phyloP scores from a whole-genome alignment of 2,797 vertebrate genomes.

The Betta splendens region DNA sequence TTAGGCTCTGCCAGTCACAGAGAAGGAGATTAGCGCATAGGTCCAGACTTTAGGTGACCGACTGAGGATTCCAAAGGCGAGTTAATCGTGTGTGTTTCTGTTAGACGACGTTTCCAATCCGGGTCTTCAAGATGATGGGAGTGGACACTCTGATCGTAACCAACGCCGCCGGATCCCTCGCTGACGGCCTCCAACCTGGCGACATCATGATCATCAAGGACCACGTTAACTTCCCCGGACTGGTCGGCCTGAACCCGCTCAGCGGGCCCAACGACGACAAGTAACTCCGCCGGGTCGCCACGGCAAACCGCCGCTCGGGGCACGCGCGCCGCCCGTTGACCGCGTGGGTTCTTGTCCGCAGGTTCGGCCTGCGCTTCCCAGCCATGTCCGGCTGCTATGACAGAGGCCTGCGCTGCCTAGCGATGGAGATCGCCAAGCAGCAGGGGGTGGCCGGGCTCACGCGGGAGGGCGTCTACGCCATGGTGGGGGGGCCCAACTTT shows the following conservation, averaged over 20 bases:
- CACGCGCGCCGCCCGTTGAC: too few relatives aligned
- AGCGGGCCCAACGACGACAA: conserved; percentile 80
- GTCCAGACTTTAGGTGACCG: too few relatives aligned
- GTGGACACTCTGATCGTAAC: conserved; percentile 85
- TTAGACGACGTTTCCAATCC: conserved; percentile 85
- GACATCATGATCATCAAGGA: conserved; percentile 89
- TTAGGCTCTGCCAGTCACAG: too few relatives aligned
- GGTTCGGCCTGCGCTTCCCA: conserved; percentile 87
- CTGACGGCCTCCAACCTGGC: conserved; percentile 77
- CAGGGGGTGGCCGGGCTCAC: conserved; percentile 70
- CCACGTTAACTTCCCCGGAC: conserved; percentile 84
- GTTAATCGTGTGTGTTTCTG: conserved; percentile 3
- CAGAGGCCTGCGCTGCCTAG: conserved; percentile 72
- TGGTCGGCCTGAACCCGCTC: conserved; percentile 83
- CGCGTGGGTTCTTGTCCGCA: too few relatives aligned
- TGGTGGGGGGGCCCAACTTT: conserved; percentile 87
- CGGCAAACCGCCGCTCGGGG: too few relatives aligned
- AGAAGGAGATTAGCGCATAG: too few relatives aligned
- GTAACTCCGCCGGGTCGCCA: conserved; percentile 44
- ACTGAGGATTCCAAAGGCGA: too few relatives aligned
- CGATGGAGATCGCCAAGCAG: conserved; percentile 76
- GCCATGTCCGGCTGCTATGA: conserved; percentile 85
- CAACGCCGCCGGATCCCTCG: conserved; percentile 85
- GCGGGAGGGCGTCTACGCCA: conserved; percentile 86
- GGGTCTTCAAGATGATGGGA: conserved; percentile 85